Evolutionary conservation across 2,888 invertebrate species (phyloP), one percentile per base, ranked within the genome.

Genomic region (Hydrotaea cyrtoneurina): DNA sequence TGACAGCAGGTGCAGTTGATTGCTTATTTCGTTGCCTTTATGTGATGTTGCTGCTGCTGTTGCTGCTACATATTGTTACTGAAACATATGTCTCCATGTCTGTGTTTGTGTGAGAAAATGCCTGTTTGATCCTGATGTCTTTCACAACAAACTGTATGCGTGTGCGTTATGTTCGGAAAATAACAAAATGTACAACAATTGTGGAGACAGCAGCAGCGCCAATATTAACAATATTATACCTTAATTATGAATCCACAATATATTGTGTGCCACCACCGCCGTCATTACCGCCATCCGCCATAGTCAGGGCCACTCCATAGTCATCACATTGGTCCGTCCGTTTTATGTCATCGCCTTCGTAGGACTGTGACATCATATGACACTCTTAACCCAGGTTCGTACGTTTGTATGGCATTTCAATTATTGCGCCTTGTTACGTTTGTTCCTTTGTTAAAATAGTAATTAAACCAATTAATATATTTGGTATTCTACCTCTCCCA

Each of bases 1-100:
- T 90, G 90, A 89, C 90, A 90, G 89, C 91, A 91, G 89, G 91
- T 90, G 90, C 88, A 88, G 88, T 87, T 90, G 90, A 89, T 90
- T 86, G 84, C 86, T 81, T 79, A 83, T 86, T 83, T 85, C 79
- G 72, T 81, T 77, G 78, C 50, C 78, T 78, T 69, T 66, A 78
- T 78, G 43, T 59, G 23, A 1, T 21, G 57, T 23, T 39, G 39
- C 23, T 57, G 36, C 23, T 31, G 0, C 53, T 77, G 66, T 62
- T 62, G 57, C 59, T 71, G 23, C 13, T 71, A 50, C 72, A 55
- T 71, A 75, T 83, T 83, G 80, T 74, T 73, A 80, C 66, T 39
- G 39, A 19, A 43, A 21, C 69, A 69, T 46, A 69, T 69, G 69
- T 69, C 62, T 46, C 43, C 23, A 21, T 53, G 8, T 64, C 71